Evolutionary conservation across 2,113 vertebrate species (phyloP), one percentile per base, ranked within the genome.

Genomic region (Carollia perspicillata): DNA sequence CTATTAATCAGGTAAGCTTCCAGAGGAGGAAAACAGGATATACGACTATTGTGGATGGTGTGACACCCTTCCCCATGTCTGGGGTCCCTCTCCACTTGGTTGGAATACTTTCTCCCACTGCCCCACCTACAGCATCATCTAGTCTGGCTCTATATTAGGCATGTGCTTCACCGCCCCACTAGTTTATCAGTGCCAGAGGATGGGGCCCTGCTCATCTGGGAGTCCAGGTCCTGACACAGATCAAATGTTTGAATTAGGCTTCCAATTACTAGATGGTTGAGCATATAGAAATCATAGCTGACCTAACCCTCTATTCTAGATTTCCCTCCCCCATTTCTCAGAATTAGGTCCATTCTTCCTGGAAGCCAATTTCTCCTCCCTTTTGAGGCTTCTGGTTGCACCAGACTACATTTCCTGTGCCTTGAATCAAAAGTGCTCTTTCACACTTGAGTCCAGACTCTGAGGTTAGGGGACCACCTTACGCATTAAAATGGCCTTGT

Each of bases 351-450:
- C 72, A 10, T 26, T 65, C 33, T 81, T 89, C 65, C 42, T 63
- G 42, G 30, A 12, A 60, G 10, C 30, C 51, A 22, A 20, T 63
- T 75, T 91, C 11, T 37, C 16, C 1, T 49, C 40, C 20, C 47
- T 44, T 66, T 13, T 35, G 47, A 95, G 58, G 65, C 33, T 28
- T 44, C 42, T 60, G 40, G 40, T 11, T 53, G 3, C 40, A 17
- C 42, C 8, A 18, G 35, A 11, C 37, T 42, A 18, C 33, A 33
- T 93, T 94, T 69, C 33, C 33, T 66, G n/a, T 55, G 28, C 65
- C 66, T 84, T 51, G 79, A 95, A 51, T 75, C 85, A 37, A 80
- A 94, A 95, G 40, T 30, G 35, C 66, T 90, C 79, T 60, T 33
- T 44, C 10, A 26, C 28, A 71, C 6, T 42, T 18, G 66, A 65